Conservation (phyloP, 2,888 invertebrate species). For the Drosophila maculinotata region DNA sequence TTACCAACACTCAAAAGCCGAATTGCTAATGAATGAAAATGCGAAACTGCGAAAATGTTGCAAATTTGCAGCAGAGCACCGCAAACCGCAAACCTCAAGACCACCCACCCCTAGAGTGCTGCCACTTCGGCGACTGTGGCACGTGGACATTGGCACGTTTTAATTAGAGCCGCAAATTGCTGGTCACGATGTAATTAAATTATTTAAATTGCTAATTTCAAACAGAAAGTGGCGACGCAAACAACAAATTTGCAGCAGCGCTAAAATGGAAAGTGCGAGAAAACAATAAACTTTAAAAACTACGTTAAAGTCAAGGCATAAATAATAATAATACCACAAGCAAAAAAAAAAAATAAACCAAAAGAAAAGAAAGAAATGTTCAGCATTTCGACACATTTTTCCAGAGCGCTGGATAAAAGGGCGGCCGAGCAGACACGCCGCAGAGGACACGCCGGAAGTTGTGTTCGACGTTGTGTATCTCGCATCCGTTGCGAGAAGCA, state of each 20-base stretch:
- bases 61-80: too few species aligned
- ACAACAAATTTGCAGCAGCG: constrained; percentile 18
- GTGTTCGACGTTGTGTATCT: constrained; percentile 52
- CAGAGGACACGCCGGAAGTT: constrained; percentile 57
- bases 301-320: constrained; percentile 49
- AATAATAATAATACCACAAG: constrained; percentile 64
- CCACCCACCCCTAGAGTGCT: neutral
- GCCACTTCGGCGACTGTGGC: constrained; percentile 15
- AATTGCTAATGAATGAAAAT: constrained; percentile 58
- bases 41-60: constrained; percentile 33
- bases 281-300: constrained; percentile 42
- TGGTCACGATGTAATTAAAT: constrained; percentile 76
- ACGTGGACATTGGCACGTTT: constrained; percentile 74
- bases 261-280: constrained; percentile 67
- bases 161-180: constrained; percentile 76
- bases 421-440: constrained; percentile 4
- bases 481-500: constrained; percentile 46
- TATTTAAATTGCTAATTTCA: constrained; percentile 77
- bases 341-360: constrained; percentile 9
- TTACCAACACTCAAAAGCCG: constrained; percentile 26
- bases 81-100: constrained; percentile 16
- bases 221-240: constrained; percentile 34
- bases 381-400: constrained; percentile 47
- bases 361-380: too few species aligned
- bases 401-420: constrained; percentile 2